Evolutionary conservation across 1,140 invertebrate genomes (phyloP).

Genomic region (Medauroidea extradentata): DNA sequence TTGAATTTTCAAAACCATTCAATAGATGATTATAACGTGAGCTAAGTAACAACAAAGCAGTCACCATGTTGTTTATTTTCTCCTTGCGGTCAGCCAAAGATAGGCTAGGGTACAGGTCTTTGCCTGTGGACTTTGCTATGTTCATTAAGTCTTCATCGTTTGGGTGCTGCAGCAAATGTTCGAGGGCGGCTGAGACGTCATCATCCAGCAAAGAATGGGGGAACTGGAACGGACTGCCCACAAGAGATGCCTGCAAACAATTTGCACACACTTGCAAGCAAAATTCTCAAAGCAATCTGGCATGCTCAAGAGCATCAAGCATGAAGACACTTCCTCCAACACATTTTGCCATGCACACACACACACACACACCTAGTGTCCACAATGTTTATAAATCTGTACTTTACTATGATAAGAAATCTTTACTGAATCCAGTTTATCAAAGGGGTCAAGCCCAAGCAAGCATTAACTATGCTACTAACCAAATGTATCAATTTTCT

Average conservation of each 20-base stretch:
- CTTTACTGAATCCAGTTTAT: no score
- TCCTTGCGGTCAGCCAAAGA: constrained; percentile 54
- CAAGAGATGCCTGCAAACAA: constrained; percentile 34
- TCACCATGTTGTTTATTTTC: constrained; percentile 67
- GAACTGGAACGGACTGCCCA: constrained; percentile 29
- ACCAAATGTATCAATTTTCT: no score
- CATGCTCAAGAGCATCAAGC: neutral
- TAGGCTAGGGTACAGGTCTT: constrained; percentile 63
- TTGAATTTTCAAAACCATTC: no score
- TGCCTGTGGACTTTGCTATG: constrained; percentile 71
- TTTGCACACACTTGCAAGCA: neutral
- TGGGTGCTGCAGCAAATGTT: constrained; percentile 35
- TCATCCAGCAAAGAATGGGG: constrained; percentile 24
- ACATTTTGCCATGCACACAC: neutral
- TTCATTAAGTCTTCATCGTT: constrained; percentile 73
- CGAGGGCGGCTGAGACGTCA: constrained; percentile 38
- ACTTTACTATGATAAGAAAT: no score
- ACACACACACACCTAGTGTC: neutral
- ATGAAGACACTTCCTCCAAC: neutral
- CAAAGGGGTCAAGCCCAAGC: no score
- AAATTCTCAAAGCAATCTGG: neutral
- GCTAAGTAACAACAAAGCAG: no score
- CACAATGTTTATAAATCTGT: no score
- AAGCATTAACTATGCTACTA: no score
- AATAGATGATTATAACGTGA: no score